These are phyloP conservation scores for Lophochroa leadbeateri DNA, from an alignment of 2,113 vertebrate species.

Conservation along the genomic window DNA sequence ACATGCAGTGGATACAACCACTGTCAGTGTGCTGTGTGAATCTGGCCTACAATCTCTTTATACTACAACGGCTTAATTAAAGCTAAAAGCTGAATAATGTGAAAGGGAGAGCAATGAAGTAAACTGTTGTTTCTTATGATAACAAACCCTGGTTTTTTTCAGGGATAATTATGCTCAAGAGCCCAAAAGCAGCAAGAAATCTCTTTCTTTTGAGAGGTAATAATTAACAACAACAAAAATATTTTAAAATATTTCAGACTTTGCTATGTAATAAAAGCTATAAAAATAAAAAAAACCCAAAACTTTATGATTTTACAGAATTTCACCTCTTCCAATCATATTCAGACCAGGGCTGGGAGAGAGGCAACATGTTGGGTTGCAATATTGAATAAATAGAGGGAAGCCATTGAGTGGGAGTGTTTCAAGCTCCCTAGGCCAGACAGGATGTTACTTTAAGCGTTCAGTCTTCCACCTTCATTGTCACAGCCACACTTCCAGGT, in stretches of 20 bases:
- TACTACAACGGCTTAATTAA: background rate
- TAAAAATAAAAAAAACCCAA: background rate
- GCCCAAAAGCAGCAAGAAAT: background rate
- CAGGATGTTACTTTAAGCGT: background rate
- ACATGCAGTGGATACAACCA: accelerated
- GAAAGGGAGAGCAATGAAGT: background rate
- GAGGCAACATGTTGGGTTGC: background rate
- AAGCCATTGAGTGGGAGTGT: background rate
- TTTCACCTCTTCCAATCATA: background rate
- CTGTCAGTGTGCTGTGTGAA: background rate
- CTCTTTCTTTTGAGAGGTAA: background rate
- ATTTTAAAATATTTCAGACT: background rate
- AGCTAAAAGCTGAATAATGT: background rate
- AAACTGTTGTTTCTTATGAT: background rate
- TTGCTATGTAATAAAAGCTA: background rate
- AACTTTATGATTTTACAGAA: background rate
- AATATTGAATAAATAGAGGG: background rate
- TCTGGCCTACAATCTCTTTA: background rate
- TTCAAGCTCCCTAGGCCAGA: background rate
- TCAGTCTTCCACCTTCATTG: background rate
- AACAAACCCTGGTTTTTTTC: background rate
- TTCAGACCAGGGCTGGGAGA: background rate
- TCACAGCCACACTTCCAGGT: background rate
- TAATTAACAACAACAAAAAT: background rate
- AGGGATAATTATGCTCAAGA: background rate